Percentiles rank a stretch among this genome's conserved stretches.
Conservation (phyloP, 2,797 vertebrate species). For the Sarcophilus harrisii region DNA sequence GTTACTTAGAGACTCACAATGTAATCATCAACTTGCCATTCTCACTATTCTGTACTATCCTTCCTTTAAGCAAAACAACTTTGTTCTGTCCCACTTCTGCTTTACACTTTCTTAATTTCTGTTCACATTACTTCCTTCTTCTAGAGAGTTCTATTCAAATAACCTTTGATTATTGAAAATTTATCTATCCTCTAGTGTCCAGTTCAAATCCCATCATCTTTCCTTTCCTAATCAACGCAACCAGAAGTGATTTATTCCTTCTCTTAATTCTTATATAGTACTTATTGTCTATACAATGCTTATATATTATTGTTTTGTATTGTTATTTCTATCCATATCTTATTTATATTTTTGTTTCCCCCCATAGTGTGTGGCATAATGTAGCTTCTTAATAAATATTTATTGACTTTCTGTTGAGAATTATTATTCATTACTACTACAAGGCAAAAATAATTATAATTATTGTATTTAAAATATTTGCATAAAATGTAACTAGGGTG, state of each 20-base stretch:
- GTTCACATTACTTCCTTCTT: not conserved
- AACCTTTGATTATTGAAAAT: slow-evolving; percentile 2
- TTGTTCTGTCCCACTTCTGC: not conserved
- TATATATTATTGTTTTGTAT: slow-evolving; percentile 7
- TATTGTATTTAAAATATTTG: slow-evolving; percentile 64
- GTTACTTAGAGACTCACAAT: not conserved
- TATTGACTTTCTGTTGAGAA: slow-evolving; percentile 77
- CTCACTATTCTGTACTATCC: not conserved
- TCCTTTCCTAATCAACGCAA: not conserved
- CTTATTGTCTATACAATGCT: slow-evolving; percentile 29
- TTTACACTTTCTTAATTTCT: not conserved
- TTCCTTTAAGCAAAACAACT: not conserved
- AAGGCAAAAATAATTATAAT: slow-evolving; percentile 77
- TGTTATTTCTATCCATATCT: not conserved
- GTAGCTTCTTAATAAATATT: slow-evolving; percentile 25
- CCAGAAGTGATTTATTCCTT: not conserved
- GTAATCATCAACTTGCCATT: not conserved
- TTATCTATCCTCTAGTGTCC: not conserved
- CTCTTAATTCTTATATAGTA: not conserved
- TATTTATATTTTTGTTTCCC: not conserved
- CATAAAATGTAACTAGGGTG: slow-evolving; percentile 56
- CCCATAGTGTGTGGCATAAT: not conserved
- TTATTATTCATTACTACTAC: slow-evolving; percentile 79
- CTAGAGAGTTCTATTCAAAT: not conserved
- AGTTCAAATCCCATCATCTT: not conserved